A percentile compares a stretch with the other conserved stretches of the same genome.
These are phyloP conservation scores for Parnassius apollo DNA, from an alignment of 2,888 invertebrate species.

Conservation along the genomic window DNA sequence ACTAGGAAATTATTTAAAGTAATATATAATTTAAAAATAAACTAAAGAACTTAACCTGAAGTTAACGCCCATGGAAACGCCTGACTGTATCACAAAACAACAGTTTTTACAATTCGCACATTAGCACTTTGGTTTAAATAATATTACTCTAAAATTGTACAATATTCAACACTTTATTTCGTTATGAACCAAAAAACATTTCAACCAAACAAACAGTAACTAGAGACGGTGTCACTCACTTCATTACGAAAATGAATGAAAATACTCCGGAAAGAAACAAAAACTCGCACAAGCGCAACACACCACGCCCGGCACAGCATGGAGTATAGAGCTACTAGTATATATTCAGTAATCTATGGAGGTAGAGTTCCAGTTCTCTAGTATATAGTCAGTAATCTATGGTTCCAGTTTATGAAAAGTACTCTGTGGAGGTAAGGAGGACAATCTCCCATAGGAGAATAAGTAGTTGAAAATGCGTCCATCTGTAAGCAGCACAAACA, in stretches of 20 bases:
- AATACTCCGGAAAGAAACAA: constrained; percentile 46
- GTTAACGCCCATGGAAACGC: constrained; percentile 76
- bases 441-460: no score
- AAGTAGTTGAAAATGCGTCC: no score
- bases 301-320: constrained; percentile 68
- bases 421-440: no score
- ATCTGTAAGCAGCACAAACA: no score
- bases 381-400: no score
- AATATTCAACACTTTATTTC: background rate
- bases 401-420: no score
- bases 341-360: no score
- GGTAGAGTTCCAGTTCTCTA: no score
- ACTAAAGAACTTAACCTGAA: constrained; percentile 64
- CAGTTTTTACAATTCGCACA: constrained; percentile 37
- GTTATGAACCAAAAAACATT: constrained; percentile 19
- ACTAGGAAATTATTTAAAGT: background rate
- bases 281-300: constrained; percentile 72
- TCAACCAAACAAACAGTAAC: constrained; percentile 58
- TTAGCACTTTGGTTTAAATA: constrained; percentile 31
- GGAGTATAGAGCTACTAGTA: no score
- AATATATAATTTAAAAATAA: constrained; percentile 66
- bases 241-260: constrained; percentile 45
- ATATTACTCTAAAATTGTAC: constrained; percentile 22
- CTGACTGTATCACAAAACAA: constrained; percentile 42
- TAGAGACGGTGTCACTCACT: constrained; percentile 61